Base-by-base conservation (phyloP, 2,888 invertebrate genomes). In the Heliconius charithonia region DNA sequence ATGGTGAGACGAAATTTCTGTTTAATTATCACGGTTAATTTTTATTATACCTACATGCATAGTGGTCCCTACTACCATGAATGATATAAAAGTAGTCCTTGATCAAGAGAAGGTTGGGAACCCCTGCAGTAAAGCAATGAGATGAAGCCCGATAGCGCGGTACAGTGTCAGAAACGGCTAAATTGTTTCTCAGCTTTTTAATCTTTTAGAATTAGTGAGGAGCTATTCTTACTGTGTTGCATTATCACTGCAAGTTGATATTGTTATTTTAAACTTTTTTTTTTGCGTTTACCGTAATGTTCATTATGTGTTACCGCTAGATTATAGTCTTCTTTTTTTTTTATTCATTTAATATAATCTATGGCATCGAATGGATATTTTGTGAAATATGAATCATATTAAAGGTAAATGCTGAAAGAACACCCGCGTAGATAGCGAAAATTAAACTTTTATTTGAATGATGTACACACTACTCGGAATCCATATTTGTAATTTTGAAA, bases 61-160 rank as follows among this genome's bases (percentile, higher is more conserved):
- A n/a, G n/a, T n/a, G n/a, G n/a, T n/a, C n/a, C n/a, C n/a, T n/a
- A n/a, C n/a, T n/a, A n/a, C n/a, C n/a, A n/a, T n/a, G n/a, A n/a
- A n/a, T n/a, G n/a, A n/a, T n/a, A n/a, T n/a, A n/a, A n/a, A n/a
- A n/a, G n/a, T n/a, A n/a, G n/a, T n/a, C n/a, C n/a, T n/a, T n/a
- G n/a, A n/a, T n/a, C n/a, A n/a, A n/a, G n/a, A n/a, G n/a, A n/a
- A n/a, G n/a, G n/a, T n/a, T n/a, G n/a, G n/a, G n/a, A n/a, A n/a
- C n/a, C n/a, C n/a, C n/a, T n/a, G n/a, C 84, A 85, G 85, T 85
- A 86, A 86, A 86, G 87, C 85, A 88, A 89, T 87, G 83, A 83
- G 81, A 80, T 45, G 80, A 81, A 72, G 29, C 72, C 45, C 51
- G 79, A 79, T 75, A 79, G 75, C 77, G 65, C 62, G 75, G 76